Conservation (phyloP, 2,888 invertebrate genomes). For the Andrena bucephala region DNA sequence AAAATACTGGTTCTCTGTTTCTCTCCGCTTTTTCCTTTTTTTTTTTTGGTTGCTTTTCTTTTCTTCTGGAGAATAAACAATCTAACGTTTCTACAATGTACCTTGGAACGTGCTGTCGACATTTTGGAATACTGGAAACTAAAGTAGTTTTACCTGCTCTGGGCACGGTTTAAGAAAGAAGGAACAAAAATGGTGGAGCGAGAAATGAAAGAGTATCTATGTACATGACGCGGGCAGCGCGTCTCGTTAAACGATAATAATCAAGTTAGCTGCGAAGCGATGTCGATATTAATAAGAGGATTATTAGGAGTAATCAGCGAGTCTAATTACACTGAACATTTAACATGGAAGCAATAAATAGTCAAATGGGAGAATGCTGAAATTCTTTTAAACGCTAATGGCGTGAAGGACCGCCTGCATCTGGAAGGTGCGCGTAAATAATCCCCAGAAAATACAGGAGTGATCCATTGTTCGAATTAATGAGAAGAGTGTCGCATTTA, state of each 20-base stretch:
- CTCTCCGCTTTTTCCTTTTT: conserved; percentile 21
- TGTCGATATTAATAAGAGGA: conserved; percentile 64
- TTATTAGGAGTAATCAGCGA: conserved; percentile 63
- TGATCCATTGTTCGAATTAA: conserved; percentile 44
- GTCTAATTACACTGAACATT: conserved; percentile 69
- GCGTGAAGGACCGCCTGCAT: conserved; percentile 41
- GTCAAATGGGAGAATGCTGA: conserved; percentile 63
- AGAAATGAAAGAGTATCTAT: conserved; percentile 60
- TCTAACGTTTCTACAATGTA: conserved; percentile 58
- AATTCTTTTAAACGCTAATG: conserved; percentile 57
- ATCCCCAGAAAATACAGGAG: conserved; percentile 40
- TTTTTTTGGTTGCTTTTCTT: conserved; percentile 23
- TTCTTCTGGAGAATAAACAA: conserved; percentile 59
- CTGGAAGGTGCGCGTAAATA: conserved; percentile 41
- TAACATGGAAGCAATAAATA: conserved; percentile 75
- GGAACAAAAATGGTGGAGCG: conserved; percentile 17
- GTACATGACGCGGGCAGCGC: conserved; percentile 50
- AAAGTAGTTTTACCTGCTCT: conserved; percentile 42
- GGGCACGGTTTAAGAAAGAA: conserved; percentile 22
- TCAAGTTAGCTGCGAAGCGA: conserved; percentile 57
- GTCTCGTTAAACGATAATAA: conserved; percentile 58
- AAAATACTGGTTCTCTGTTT: conserved; percentile 73
- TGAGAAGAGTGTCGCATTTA: conserved; percentile 44
- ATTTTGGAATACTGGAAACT: conserved; percentile 62
- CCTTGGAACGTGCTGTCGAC: conserved; percentile 60